Percentiles rank a stretch among this genome's conserved stretches.
Conservation (phyloP, 1,140 invertebrate species). For the Maniola jurtina region DNA sequence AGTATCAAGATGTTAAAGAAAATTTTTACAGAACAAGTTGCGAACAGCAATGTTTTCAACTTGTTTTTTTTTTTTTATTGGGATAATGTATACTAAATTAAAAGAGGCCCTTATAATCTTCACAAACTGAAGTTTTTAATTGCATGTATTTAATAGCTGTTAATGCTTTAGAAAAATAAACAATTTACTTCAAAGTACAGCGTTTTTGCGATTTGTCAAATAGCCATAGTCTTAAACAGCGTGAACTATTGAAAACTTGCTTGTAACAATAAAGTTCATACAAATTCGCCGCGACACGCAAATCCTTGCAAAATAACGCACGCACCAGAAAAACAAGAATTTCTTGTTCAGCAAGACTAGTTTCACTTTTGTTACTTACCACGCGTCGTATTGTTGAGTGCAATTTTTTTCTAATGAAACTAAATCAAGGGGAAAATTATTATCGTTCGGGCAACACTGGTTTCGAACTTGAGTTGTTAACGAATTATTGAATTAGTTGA, state of each 20-base stretch:
- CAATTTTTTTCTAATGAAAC: conserved; percentile 47
- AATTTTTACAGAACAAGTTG: too few relatives aligned
- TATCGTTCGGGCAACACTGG: conserved; percentile 28
- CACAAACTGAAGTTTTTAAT: too few relatives aligned
- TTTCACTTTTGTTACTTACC: conserved; percentile 27
- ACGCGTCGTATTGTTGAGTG: conserved; percentile 61
- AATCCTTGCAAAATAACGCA: conserved; percentile 47
- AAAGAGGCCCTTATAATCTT: too few relatives aligned
- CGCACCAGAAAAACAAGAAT: conserved; percentile 53
- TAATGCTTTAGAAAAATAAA: too few relatives aligned
- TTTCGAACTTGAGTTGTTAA: conserved; percentile 53
- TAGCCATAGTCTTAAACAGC: too few relatives aligned
- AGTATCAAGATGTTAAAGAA: too few relatives aligned
- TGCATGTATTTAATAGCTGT: too few relatives aligned
- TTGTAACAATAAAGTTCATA: conserved; percentile 30
- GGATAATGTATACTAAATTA: too few relatives aligned
- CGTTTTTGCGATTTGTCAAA: too few relatives aligned
- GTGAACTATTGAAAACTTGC: conserved; percentile 53
- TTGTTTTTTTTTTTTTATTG: too few relatives aligned
- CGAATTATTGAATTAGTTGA: conserved; percentile 69
- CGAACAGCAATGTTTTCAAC: too few relatives aligned
- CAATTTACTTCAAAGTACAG: too few relatives aligned
- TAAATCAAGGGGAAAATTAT: conserved; percentile 39
- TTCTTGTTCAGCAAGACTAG: conserved; percentile 46
- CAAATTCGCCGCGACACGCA: conserved; percentile 48